Base-by-base conservation (phyloP, 2,797 vertebrate species). In the Anabacerthia variegaticeps region DNA sequence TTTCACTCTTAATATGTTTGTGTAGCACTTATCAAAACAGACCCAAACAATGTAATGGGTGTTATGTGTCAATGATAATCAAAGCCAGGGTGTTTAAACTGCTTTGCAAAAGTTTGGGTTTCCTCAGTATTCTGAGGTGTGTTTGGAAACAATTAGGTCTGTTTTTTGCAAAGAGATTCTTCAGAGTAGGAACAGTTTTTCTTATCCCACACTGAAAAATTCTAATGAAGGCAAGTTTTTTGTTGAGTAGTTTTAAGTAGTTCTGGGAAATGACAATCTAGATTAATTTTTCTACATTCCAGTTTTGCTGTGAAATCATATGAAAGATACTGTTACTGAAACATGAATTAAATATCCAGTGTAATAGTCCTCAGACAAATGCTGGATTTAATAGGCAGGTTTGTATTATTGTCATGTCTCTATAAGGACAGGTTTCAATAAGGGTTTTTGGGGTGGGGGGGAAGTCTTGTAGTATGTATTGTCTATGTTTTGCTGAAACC, bases 401-500 rank as follows among this genome's bases (percentile, higher is more conserved):
- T 95, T 83, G 24, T 73, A 4, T 67, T 90, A 46, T 39, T 54
- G 39, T 79, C 20, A 1, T 22, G n/a, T 72, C 62, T 76, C 37
- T 89, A 39, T 14, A 0, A 18, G 41, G 49, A 49, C 72, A 74
- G 27, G 27, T 89, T 93, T 92, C 67, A 87, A 2, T 56, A 41
- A 56, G 55, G 12, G 6, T 78, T 81, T 54, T 54, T 54, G 18
- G 58, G 12, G 22, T 6, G 8, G 26, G 12, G 2, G 6, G 5
- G 23, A 48, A 90, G 78, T 80, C 66, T 91, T 78, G 52, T 84
- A n/a, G 36, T 68, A 14, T 78, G 74, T 89, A 84, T 58, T 86
- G 80, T 93, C 74, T 94, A 94, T 96, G 62, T 88, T 94, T 95
- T 96, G 88, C 78, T 90, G 74, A 91, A 93, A 91, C 69, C 23